These are phyloP conservation scores for Julus scandinavius DNA, from an alignment of 2,888 invertebrate species.

Conservation along the genomic window DNA sequence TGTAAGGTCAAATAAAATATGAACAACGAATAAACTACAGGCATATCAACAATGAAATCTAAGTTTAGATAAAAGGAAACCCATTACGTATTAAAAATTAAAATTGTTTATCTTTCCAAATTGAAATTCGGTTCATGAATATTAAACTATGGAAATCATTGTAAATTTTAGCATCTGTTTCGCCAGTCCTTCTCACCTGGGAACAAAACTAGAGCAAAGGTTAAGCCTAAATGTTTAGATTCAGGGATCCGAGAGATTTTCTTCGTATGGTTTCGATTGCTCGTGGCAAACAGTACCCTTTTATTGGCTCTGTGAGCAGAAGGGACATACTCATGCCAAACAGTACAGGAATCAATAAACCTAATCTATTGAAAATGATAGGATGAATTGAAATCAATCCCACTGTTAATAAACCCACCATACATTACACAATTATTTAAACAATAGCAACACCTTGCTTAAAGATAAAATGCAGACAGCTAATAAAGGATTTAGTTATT, in stretches of 20 bases:
- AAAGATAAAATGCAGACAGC: background rate
- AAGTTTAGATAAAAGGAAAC: too few species aligned
- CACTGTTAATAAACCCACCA: background rate
- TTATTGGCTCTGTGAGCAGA: background rate
- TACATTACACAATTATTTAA: background rate
- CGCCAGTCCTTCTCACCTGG: background rate
- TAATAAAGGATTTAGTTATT: background rate
- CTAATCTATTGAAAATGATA: background rate
- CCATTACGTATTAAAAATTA: background rate
- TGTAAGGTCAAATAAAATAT: too few species aligned
- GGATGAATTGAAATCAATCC: background rate
- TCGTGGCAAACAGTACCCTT: background rate
- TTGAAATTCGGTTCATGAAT: background rate
- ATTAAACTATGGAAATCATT: background rate
- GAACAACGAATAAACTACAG: too few species aligned
- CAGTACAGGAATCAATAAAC: background rate
- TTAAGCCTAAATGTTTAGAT: background rate
- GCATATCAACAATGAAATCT: too few species aligned
- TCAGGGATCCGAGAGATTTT: background rate
- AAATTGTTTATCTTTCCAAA: background rate
- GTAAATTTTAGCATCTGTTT: background rate
- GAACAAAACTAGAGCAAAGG: background rate
- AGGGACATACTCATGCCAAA: background rate
- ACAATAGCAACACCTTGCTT: background rate
- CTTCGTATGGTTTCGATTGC: background rate